Evolutionary conservation across 2,888 invertebrate species (phyloP), one percentile per base, ranked within the genome.

Genomic region (Didymodactylos carnosus): DNA sequence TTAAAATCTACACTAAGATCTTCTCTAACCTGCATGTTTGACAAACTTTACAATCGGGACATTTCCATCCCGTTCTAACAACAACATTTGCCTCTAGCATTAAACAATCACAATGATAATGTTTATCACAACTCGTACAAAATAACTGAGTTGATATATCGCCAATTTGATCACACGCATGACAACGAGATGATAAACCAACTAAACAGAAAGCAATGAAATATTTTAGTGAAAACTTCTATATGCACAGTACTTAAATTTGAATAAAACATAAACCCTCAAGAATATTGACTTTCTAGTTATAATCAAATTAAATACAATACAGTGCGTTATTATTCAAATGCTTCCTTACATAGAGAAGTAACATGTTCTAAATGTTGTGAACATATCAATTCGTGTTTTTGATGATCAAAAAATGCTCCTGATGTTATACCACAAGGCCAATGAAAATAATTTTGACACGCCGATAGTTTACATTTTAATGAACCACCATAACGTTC

Each of bases 41-140:
- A 83, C 95, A 95, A 78, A 90, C 88, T 80, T 92, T 90, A 83
- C 95, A 97, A 78, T 89, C 88, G 27, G 90, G 88, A 82, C 95
- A 97, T 82, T 91, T 91, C 95, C 95, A 97, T 39, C 95, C 94
- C 10, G 94, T 89, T 72, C 94, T 87, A 5, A 83, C 83, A 46
- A 83, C 82, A 29, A 84, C 81, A 76, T 83, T 83, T 62, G 83
- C 81, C 71, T 80, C 81, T 5, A 85, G 82, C 75, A 84, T 83
- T 25, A 94, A 89, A 82, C 95, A 95, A 73, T 88, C 88, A 43
- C 93, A 92, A 82, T 95, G 95, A 84, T 92, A 92, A 83, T 94
- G 94, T 78, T 89, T 89, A 51, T 93, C 93, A 83, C 95, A 95
- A 27, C 88, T 87, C 35, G 91, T 91, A 82, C 95, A 95, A 85